Conservation (phyloP, 2,797 vertebrate species). For the Clarias laeviceps region DNA sequence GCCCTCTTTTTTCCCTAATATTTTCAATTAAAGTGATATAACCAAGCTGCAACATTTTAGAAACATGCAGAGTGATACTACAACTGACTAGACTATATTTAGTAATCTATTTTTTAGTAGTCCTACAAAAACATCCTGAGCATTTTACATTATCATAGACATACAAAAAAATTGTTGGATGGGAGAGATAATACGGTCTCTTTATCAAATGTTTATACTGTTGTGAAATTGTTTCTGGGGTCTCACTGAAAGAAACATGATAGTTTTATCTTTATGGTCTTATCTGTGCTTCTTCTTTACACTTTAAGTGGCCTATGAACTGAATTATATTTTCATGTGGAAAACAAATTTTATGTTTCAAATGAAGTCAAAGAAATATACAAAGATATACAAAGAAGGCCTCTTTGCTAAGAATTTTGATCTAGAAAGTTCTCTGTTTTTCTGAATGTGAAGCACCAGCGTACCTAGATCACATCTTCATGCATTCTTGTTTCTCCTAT, state of each 20-base stretch:
- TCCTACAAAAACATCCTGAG: not conserved
- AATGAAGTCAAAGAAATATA: constrained; percentile 65
- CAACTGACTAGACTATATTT: not conserved
- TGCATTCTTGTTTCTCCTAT: constrained; percentile 1
- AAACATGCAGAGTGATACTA: not conserved
- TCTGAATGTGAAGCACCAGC: not conserved
- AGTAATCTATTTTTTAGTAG: not conserved
- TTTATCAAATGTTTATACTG: constrained; percentile 53
- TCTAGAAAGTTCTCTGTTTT: constrained; percentile 65
- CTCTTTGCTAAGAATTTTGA: constrained; percentile 62
- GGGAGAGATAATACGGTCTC: constrained; percentile 34
- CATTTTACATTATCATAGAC: constrained; percentile 31
- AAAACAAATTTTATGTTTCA: constrained; percentile 61
- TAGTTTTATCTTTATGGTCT: constrained; percentile 52
- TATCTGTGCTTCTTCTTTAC: constrained; percentile 69
- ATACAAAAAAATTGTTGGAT: constrained; percentile 16
- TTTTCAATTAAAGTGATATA: not conserved
- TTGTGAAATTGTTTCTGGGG: constrained; percentile 41
- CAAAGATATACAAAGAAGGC: constrained; percentile 42
- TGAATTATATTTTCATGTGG: constrained; percentile 60
- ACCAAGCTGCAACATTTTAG: not conserved
- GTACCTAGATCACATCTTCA: constrained; percentile 16
- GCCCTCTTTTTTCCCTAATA: constrained; percentile 18
- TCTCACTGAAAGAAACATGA: constrained; percentile 49
- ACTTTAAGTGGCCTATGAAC: constrained; percentile 66